These are phyloP conservation scores for Stomatorhinus walkeri DNA, from an alignment of 2,797 vertebrate genomes.

Conservation along the genomic window DNA sequence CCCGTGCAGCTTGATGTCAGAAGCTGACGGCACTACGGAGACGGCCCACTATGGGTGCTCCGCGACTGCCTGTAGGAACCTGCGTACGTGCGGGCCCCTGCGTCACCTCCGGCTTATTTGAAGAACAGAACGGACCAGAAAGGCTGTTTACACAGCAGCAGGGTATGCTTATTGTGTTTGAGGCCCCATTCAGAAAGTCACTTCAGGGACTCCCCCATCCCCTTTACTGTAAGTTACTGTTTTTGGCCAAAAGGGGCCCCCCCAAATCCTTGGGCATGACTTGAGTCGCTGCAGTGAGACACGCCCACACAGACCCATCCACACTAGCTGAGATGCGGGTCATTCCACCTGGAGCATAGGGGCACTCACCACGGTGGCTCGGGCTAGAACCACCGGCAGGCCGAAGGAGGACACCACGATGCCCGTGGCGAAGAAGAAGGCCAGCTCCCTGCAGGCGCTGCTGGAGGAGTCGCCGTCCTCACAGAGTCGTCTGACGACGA, in stretches of 20 bases:
- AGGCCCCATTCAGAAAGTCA: neutral
- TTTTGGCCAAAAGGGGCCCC: neutral
- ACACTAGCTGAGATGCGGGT: neutral
- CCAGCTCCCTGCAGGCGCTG: conserved; percentile 84
- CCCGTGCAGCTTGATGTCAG: neutral
- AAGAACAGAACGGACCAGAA: neutral
- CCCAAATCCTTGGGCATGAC: neutral
- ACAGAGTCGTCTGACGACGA: conserved; percentile 73
- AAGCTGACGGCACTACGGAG: neutral
- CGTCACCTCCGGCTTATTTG: neutral
- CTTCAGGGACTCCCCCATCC: neutral
- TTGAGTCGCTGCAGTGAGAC: neutral
- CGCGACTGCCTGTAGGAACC: neutral
- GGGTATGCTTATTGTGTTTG: neutral
- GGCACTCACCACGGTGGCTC: conserved; percentile 66
- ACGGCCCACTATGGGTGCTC: neutral
- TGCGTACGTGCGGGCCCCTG: neutral
- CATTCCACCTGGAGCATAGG: neutral
- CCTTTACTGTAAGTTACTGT: neutral
- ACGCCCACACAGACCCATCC: neutral
- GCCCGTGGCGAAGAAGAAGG: conserved; percentile 89
- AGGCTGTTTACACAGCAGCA: neutral
- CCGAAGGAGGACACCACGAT: conserved; percentile 91
- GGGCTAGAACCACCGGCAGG: conserved; percentile 80
- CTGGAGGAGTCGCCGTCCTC: conserved; percentile 77